Evolutionary conservation across 1,140 invertebrate genomes (phyloP), one percentile per base, ranked within the genome.

Genomic region (Eriocheir sinensis): DNA sequence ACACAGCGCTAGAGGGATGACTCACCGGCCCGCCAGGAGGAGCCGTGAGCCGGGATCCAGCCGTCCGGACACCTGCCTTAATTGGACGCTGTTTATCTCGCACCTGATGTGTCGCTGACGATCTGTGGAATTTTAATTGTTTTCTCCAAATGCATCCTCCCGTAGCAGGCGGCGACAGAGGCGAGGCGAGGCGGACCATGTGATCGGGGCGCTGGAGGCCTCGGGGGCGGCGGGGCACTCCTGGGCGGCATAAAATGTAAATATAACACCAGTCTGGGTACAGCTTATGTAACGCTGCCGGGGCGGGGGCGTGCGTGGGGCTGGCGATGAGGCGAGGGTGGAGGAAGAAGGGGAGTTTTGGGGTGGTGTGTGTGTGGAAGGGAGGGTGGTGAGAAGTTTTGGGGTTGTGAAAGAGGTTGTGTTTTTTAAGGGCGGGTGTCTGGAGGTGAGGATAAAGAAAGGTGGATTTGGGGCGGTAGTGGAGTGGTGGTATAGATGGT

Each of bases 81-180:
- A 94, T 94, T 94, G 90, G 93, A 88, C 90, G 93, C 72, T 94
- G 93, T 91, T 94, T 94, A 94, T 94, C 93, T 94, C 36, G 93
- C 93, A 85, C 93, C 93, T 94, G 93, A 94, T 94, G 93, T 94
- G 93, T 94, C 93, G 89, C 44, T 60, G 93, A 85, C 81, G 93
- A 94, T 94, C 93, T 92, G 89, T 89, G 93, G 93, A 94, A 94
- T 94, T 94, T 94, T 94, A 94, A 94, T 94, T 94, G 93, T 94
- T 94, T 94, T 94, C 93, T 94, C 93, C 89, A 91, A 91, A 91
- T 94, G 90, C 93, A 91, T 91, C 89, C 93, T 94, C 89, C 80
- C 86, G 89, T 83, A 90, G 89, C 34, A 86, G 89, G 89, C 81
- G 93, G 40, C 89, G 44, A 79, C 90, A 48, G 93, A 83, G 93